Evolutionary conservation across 2,797 vertebrate species (phyloP).

Genomic region (Euphonia xanthogaster): DNA sequence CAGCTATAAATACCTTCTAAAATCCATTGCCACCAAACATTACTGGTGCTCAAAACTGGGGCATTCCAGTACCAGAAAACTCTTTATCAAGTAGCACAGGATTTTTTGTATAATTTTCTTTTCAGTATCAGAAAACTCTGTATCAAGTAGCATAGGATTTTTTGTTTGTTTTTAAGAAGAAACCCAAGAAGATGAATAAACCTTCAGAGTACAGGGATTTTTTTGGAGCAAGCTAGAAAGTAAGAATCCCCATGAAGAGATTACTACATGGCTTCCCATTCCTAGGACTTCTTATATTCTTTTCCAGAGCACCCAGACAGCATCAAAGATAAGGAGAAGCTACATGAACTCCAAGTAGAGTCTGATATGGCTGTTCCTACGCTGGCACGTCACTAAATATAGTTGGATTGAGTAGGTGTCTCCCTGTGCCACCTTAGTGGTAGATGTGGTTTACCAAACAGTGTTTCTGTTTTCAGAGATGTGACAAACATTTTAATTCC

Average conservation of each 20-base stretch:
- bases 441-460: background rate
- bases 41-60: background rate
- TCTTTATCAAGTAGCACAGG: background rate
- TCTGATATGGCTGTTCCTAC: background rate
- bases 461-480: background rate
- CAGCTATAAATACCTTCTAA: background rate
- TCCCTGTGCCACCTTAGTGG: background rate
- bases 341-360: background rate
- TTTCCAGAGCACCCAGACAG: background rate
- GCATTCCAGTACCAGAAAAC: background rate
- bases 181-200: background rate
- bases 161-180: background rate
- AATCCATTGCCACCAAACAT: background rate
- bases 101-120: background rate
- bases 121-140: background rate
- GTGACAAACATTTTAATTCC: background rate
- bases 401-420: background rate
- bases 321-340: background rate
- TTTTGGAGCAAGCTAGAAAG: background rate
- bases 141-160: background rate
- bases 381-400: background rate
- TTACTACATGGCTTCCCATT: background rate
- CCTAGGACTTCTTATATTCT: background rate
- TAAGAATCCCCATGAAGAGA: background rate
- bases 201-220: background rate